Evolutionary conservation across 2,888 invertebrate genomes (phyloP).

Genomic region (Smittia aterrima): DNA sequence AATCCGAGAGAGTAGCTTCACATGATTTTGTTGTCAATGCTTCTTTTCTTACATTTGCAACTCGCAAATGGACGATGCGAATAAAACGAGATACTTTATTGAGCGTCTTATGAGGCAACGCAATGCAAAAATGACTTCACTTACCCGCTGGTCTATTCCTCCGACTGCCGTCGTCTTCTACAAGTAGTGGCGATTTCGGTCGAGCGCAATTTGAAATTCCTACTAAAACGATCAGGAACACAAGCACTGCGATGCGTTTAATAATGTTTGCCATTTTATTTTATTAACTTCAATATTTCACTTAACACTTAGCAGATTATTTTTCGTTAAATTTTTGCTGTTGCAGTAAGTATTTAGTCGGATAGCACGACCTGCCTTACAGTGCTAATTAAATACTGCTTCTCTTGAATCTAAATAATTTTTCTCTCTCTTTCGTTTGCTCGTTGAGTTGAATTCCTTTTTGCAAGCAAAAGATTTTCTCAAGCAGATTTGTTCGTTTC

Average conservation of each 20-base stretch:
- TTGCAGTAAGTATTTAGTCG: background rate
- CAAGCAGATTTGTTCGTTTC: background rate
- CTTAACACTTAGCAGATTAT: background rate
- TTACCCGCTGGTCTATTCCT: conserved; percentile 68
- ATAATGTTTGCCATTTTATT: conserved; percentile 28
- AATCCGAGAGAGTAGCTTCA: too few species aligned
- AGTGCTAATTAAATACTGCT: background rate
- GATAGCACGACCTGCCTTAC: conserved; percentile 10
- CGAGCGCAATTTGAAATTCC: conserved; percentile 48
- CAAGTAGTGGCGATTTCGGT: conserved; percentile 63
- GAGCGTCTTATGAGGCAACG: background rate
- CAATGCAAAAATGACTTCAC: conserved; percentile 47
- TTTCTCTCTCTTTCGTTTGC: background rate
- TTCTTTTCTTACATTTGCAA: too few species aligned
- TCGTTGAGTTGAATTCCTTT: background rate
- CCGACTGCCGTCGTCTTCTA: conserved; percentile 66
- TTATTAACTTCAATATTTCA: background rate
- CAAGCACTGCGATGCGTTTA: background rate
- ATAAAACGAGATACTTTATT: background rate
- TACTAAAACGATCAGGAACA: conserved; percentile 2
- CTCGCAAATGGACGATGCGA: too few species aligned
- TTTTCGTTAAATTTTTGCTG: background rate
- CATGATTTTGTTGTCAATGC: too few species aligned
- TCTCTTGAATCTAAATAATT: background rate
- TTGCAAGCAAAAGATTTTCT: background rate